Percentiles rank a stretch among this genome's conserved stretches.
These are phyloP conservation scores for Agonum fuliginosum DNA, from an alignment of 2,888 invertebrate genomes.

Conservation along the genomic window DNA sequence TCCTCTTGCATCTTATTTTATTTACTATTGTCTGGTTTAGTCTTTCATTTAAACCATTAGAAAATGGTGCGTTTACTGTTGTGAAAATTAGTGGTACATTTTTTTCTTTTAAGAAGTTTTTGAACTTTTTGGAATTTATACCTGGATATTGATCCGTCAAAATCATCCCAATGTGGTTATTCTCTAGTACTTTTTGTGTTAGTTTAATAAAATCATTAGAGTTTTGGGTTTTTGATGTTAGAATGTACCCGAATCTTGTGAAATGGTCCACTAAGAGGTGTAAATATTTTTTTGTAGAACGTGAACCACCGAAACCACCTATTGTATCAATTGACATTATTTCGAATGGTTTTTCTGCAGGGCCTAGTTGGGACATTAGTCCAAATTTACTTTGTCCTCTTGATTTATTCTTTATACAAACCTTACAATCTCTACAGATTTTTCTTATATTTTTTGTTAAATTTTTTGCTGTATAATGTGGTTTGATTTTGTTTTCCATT, in stretches of 20 bases:
- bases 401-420: constrained; percentile 64
- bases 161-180: background rate
- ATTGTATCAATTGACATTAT: constrained; percentile 66
- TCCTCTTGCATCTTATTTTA: constrained; percentile 62
- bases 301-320: constrained; percentile 64
- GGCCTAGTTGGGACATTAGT: constrained; percentile 64
- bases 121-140: constrained; percentile 63
- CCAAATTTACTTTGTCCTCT: constrained; percentile 63
- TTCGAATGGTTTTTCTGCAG: constrained; percentile 65
- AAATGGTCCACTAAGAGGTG: too few relatives aligned
- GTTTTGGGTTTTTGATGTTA: constrained; percentile 64
- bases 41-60: constrained; percentile 64
- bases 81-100: constrained; percentile 3
- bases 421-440: background rate
- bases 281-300: constrained; percentile 62
- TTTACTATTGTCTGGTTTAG: constrained; percentile 62
- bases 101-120: constrained; percentile 31
- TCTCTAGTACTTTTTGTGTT: background rate
- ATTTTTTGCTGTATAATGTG: constrained; percentile 14
- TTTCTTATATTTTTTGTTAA: background rate
- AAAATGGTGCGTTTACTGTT: constrained; percentile 64
- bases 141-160: constrained; percentile 65
- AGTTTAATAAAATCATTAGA: constrained; percentile 65
- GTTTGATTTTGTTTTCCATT: background rate
- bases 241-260: constrained; percentile 64